Evolutionary conservation across 2,888 invertebrate genomes (phyloP).

Genomic region (Chymomyza fuscimana): DNA sequence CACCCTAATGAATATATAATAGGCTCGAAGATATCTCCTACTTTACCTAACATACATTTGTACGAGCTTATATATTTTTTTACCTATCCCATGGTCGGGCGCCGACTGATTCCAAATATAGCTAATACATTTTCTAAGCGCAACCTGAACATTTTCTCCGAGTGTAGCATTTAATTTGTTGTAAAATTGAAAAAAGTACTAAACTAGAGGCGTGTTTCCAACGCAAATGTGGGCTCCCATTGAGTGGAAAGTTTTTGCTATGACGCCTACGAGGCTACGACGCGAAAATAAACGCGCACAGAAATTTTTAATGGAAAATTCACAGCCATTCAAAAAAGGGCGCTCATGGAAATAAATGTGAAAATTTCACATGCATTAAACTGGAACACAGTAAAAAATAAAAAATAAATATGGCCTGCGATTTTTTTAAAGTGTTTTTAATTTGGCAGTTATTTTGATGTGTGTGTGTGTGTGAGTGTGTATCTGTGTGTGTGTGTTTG

Average conservation of each 20-base stretch:
- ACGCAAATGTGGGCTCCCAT: no score
- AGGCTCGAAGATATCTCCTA: no score
- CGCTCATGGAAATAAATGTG: background rate
- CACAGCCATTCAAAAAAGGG: slow-evolving; percentile 1
- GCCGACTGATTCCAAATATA: no score
- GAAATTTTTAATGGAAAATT: background rate
- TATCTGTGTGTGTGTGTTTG: slow-evolving; percentile 17
- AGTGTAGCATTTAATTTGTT: background rate
- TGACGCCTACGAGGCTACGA: background rate
- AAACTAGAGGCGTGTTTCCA: no score
- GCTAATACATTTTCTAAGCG: no score
- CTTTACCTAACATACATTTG: no score
- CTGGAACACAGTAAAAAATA: background rate
- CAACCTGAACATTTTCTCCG: no score
- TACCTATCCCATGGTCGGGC: no score
- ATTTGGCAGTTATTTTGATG: slow-evolving; percentile 41
- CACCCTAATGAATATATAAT: no score
- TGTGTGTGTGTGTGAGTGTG: background rate
- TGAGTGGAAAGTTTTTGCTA: background rate
- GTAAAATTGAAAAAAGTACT: background rate
- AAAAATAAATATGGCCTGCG: slow-evolving; percentile 34
- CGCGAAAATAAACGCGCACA: slow-evolving; percentile 1
- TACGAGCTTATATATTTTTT: no score
- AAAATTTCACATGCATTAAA: slow-evolving; percentile 45
- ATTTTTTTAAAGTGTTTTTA: slow-evolving; percentile 51